Conservation (phyloP, 1,140 invertebrate genomes). For the Eriocheir sinensis region DNA sequence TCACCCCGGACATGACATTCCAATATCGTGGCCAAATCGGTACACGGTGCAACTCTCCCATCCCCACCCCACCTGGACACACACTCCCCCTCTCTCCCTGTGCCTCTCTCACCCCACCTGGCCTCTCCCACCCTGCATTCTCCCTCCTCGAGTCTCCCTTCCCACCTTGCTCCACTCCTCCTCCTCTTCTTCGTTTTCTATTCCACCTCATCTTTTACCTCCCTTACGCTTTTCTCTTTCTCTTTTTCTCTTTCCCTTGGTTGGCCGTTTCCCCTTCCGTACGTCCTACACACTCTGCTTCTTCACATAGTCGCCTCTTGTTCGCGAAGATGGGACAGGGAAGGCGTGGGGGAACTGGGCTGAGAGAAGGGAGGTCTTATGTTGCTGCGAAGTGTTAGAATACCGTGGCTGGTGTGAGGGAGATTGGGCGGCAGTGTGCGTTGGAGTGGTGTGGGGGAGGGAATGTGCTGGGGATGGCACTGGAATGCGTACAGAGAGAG, state of each 20-base stretch:
- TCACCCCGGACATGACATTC: conserved; percentile 72
- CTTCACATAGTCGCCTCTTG: neutral
- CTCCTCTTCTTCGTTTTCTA: neutral
- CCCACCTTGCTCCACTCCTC: neutral
- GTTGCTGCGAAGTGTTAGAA: conserved; percentile 1
- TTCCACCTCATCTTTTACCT: neutral
- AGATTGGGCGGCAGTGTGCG: neutral
- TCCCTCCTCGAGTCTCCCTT: neutral
- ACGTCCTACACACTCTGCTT: neutral
- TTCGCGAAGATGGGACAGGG: neutral
- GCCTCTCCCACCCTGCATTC: neutral
- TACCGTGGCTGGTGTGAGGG: neutral
- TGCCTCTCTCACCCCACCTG: neutral
- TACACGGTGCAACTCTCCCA: conserved; percentile 57
- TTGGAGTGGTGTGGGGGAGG: neutral
- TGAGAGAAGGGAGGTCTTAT: neutral
- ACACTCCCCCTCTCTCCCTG: neutral
- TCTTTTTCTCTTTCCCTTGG: neutral
- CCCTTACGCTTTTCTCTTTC: neutral
- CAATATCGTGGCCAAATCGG: conserved; percentile 74
- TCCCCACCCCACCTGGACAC: neutral
- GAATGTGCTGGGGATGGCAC: neutral
- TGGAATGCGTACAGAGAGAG: neutral
- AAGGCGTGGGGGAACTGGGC: neutral
- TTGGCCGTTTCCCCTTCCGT: neutral